Evolutionary conservation across 2,113 vertebrate genomes (phyloP), one percentile per base, ranked within the genome.

Genomic region (Elanus axillaris): DNA sequence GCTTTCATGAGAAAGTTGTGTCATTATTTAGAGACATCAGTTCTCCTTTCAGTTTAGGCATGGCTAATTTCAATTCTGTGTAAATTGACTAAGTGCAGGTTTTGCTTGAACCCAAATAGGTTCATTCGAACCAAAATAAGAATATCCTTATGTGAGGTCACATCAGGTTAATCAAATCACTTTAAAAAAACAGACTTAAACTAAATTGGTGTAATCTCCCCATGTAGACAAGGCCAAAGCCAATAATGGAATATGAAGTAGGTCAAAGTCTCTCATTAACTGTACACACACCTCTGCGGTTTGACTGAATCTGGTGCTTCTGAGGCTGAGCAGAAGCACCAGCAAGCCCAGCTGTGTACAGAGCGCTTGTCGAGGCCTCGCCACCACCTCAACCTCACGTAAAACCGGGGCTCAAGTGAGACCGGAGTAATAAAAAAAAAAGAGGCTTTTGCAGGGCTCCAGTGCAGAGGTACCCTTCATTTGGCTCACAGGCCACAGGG

Each of bases 1-100:
- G 81, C 86, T 94, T 94, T 94, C 71, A 90, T 85, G 93, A 91
- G 81, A 95, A 97, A 95, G 81, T 93, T 94, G 84, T 95, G 92
- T 94, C 91, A 95, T 93, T 94, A 85, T 79, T 87, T 79, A 93
- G 74, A 94, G 80, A 69, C 81, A 85, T 32, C 53, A 91, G 81
- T 94, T 95, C 93, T 96, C 71, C 87, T 95, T 90, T 94, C 87
- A 91, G 81, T 88, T 87, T 40, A 92, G 90, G 58, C 78, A 95
- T 0, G 7, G 74, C 42, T 94, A 82, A 95, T 93, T 97, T 93
- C 62, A 1, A 87, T 90, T 94, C 72, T 91, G 77, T 79, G 59
- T 53, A 91, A 73, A 87, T 53, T 91, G 78, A 93, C 71, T 69
- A 82, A 95, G 50, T 60, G 85, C 77, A 93, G 89, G 80, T 91